These are phyloP conservation scores for Athene noctua DNA, from an alignment of 2,113 vertebrate species.

Conservation along the genomic window DNA sequence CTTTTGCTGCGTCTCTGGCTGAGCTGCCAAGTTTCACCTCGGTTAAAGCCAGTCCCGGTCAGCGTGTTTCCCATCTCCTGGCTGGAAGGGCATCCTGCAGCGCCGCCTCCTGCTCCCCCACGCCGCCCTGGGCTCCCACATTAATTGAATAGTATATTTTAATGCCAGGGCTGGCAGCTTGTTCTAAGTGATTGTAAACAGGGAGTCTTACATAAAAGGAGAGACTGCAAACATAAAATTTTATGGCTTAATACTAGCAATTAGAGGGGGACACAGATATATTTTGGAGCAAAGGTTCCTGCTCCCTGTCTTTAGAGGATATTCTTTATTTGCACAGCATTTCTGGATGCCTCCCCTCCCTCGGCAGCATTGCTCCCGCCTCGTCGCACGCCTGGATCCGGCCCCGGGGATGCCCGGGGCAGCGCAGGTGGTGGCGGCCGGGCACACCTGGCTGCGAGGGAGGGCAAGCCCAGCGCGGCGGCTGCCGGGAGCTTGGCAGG, in stretches of 20 bases:
- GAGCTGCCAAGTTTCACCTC: not conserved
- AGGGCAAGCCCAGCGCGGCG: not conserved
- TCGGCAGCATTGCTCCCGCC: not conserved
- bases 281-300: not conserved
- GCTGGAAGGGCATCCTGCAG: not conserved
- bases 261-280: not conserved
- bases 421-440: not conserved
- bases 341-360: not conserved
- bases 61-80: not conserved
- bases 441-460: not conserved
- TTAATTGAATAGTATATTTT: not conserved
- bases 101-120: not conserved
- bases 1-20: not conserved
- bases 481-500: constrained; percentile 15
- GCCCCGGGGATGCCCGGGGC: not conserved
- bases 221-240: not conserved
- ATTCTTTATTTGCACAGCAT: not conserved
- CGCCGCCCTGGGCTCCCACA: not conserved
- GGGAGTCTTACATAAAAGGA: not conserved
- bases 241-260: not conserved
- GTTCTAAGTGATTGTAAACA: not conserved
- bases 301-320: not conserved
- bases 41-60: not conserved
- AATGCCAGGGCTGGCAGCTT: not conserved
- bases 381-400: rapidly evolving